These are phyloP conservation scores for Psophia crepitans DNA, from an alignment of 2,113 vertebrate species.

Conservation along the genomic window DNA sequence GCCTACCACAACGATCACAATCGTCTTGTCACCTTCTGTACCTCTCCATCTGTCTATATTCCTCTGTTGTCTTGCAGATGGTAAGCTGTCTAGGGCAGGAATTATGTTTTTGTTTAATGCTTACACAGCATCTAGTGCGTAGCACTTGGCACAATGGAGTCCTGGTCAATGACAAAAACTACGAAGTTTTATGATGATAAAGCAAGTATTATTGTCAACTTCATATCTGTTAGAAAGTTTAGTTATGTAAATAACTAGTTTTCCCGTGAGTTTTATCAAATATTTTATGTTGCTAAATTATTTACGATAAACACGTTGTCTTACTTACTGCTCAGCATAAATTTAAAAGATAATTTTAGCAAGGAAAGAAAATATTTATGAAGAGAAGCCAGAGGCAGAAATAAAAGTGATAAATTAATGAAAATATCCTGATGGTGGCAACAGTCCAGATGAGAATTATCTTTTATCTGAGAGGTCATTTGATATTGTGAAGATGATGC, in stretches of 20 bases:
- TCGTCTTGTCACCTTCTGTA: constrained; percentile 5
- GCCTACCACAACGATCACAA: not conserved
- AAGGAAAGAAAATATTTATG: constrained; percentile 44
- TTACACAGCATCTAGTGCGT: not conserved
- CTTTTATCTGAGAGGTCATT: not conserved
- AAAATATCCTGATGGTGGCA: not conserved
- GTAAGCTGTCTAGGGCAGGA: constrained; percentile 2
- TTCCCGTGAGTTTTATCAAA: constrained; percentile 24
- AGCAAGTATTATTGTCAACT: constrained; percentile 14
- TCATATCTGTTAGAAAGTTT: not conserved
- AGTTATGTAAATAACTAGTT: constrained; percentile 21
- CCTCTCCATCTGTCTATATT: not conserved
- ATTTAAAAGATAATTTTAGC: constrained; percentile 39
- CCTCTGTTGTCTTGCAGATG: constrained; percentile 24
- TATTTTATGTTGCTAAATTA: constrained; percentile 33
- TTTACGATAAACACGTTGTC: not conserved
- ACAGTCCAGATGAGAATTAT: not conserved
- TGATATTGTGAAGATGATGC: not conserved
- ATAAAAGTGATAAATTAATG: constrained; percentile 25
- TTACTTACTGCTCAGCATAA: constrained; percentile 39
- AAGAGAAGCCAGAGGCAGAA: constrained; percentile 1
- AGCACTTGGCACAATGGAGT: not conserved
- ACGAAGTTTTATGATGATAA: constrained; percentile 39
- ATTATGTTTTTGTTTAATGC: not conserved
- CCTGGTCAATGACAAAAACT: not conserved